These are phyloP conservation scores for Pseudomyrmex cubaensis DNA, from an alignment of 1,140 invertebrate species.

Conservation along the genomic window DNA sequence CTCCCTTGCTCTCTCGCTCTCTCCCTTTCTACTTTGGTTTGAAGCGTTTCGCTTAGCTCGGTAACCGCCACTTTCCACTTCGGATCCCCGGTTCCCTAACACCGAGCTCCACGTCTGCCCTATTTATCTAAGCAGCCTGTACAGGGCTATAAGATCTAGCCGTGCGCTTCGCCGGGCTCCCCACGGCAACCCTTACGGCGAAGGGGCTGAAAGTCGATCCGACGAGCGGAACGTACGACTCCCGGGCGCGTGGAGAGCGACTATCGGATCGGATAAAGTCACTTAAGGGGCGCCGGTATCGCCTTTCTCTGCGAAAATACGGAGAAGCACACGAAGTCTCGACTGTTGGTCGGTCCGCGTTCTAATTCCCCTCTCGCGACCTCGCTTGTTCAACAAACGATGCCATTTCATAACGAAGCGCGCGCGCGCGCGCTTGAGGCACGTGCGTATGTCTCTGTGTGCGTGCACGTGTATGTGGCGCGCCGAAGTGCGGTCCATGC, in stretches of 20 bases:
- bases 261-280: constrained; percentile 65
- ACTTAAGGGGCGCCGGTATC: constrained; percentile 47
- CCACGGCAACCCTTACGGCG: background rate
- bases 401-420: constrained; percentile 30
- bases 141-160: constrained; percentile 37
- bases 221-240: constrained; percentile 38
- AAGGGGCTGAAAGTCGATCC: constrained; percentile 45
- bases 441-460: background rate
- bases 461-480: background rate
- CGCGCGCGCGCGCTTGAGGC: background rate
- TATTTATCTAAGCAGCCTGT: constrained; percentile 66
- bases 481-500: constrained; percentile 10
- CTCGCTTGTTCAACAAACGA: constrained; percentile 35
- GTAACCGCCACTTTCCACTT: constrained; percentile 59
- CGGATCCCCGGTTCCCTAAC: constrained; percentile 28
- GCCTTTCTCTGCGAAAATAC: constrained; percentile 49
- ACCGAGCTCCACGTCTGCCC: constrained; percentile 44
- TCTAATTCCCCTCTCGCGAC: constrained; percentile 40
- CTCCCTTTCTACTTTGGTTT: constrained; percentile 16
- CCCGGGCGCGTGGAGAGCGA: constrained; percentile 31
- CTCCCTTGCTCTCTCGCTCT: constrained; percentile 23
- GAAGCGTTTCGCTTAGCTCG: constrained; percentile 5
- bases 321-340: constrained; percentile 40
- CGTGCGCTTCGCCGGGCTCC: constrained; percentile 28
- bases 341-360: constrained; percentile 13